Evolutionary conservation across 2,888 invertebrate species (phyloP).

Genomic region (Zeuzera pyrina): DNA sequence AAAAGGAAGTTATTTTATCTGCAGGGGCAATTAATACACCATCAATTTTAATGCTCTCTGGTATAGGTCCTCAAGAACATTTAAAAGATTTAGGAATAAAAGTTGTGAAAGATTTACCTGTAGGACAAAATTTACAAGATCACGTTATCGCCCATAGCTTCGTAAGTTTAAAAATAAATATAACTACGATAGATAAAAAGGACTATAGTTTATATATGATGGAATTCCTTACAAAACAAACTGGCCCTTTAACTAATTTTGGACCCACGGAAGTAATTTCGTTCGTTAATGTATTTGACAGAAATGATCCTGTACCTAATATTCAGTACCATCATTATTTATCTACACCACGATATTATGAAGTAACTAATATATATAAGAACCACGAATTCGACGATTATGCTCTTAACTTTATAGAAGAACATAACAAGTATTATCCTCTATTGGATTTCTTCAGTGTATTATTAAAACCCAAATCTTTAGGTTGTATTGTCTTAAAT

Average conservation of each 20-base stretch:
- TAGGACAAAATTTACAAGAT: conserved; percentile 63
- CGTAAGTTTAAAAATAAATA: conserved; percentile 43
- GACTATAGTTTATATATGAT: conserved; percentile 49
- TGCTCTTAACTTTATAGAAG: conserved; percentile 22
- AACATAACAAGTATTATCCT: conserved; percentile 41
- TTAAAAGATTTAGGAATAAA: conserved; percentile 36
- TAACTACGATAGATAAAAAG: conserved; percentile 30
- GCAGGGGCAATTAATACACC: conserved; percentile 55
- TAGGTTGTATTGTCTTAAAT: conserved; percentile 40
- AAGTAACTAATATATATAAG: conserved; percentile 39
- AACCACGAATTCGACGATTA: conserved; percentile 41
- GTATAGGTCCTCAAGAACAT: conserved; percentile 44
- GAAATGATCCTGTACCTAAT: conserved; percentile 51
- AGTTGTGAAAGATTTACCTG: conserved; percentile 40
- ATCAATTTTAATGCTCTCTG: conserved; percentile 47
- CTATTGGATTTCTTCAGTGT: conserved; percentile 50
- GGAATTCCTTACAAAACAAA: conserved; percentile 49
- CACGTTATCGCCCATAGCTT: conserved; percentile 58
- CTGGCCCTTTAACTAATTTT: conserved; percentile 52
- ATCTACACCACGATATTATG: no score
- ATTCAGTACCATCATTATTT: no score
- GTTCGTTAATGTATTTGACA: conserved; percentile 42
- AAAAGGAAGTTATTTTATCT: conserved; percentile 50
- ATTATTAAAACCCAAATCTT: conserved; percentile 50
- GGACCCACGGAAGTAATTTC: conserved; percentile 59